A percentile compares a stretch with the other conserved stretches of the same genome.
These are phyloP conservation scores for Tolmerus cingulatus DNA, from an alignment of 2,888 invertebrate species.

Conservation along the genomic window DNA sequence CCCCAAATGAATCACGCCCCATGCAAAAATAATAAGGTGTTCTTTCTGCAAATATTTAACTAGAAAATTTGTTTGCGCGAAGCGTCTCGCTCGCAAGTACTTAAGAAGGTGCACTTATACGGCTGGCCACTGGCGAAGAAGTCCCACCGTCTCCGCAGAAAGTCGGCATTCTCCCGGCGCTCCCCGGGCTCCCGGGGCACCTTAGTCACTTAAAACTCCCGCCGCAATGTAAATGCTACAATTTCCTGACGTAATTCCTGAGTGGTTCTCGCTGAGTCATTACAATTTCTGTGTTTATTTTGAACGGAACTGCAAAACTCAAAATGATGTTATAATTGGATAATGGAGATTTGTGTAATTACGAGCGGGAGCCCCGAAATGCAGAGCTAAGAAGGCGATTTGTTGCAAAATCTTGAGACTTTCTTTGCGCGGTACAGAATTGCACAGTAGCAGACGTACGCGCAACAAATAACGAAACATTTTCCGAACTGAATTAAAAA, in stretches of 20 bases:
- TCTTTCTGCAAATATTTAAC: background rate
- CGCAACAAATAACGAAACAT: background rate
- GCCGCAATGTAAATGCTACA: background rate
- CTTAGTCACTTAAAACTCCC: background rate
- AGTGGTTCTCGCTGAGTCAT: background rate
- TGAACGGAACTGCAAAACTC: background rate
- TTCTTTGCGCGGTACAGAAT: background rate
- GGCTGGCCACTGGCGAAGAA: background rate
- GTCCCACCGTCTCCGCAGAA: background rate
- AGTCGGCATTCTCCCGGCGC: background rate
- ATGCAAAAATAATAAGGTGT: background rate
- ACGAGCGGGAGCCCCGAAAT: background rate
- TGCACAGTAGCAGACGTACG: background rate
- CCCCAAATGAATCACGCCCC: background rate
- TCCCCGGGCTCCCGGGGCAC: background rate
- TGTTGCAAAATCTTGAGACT: background rate
- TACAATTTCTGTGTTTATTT: background rate
- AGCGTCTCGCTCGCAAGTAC: background rate
- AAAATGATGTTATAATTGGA: background rate
- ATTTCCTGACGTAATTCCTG: background rate
- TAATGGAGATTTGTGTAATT: background rate
- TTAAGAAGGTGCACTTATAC: background rate
- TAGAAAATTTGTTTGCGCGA: background rate
- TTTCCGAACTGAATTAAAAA: background rate
- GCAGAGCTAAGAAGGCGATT: background rate